Conservation (phyloP, 2,888 invertebrate species). For the Chirona hameri region DNA sequence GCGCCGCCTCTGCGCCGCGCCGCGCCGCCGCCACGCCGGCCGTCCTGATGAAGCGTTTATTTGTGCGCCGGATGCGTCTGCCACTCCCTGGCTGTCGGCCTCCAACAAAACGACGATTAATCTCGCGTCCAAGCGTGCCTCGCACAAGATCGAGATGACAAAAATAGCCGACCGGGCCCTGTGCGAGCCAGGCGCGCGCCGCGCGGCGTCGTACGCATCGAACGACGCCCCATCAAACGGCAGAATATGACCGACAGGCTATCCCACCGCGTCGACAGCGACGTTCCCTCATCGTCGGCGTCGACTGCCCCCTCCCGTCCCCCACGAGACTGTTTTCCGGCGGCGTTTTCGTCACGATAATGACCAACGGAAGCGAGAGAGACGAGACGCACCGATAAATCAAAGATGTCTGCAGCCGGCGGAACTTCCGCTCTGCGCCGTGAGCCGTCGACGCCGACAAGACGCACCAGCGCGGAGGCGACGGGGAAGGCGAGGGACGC, state of each 20-base stretch:
- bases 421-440: not conserved
- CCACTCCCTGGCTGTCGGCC: not conserved
- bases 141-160: not conserved
- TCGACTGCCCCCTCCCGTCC: not conserved
- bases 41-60: not conserved
- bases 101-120: not conserved
- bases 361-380: not conserved
- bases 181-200: not conserved
- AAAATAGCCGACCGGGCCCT: not conserved
- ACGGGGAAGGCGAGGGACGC: not conserved
- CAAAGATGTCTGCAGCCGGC: not conserved
- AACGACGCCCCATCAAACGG: not conserved
- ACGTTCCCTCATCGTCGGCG: not conserved
- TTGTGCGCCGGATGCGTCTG: not conserved
- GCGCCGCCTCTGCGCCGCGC: not conserved
- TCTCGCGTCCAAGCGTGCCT: not conserved
- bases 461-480: not conserved
- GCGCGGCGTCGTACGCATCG: not conserved
- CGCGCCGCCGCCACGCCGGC: not conserved
- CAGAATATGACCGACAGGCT: not conserved
- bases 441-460: not conserved
- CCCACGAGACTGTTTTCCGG: not conserved
- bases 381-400: not conserved
- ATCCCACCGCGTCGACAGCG: not conserved
- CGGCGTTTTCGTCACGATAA: slow-evolving; percentile 13